Evolutionary conservation across 2,888 invertebrate genomes (phyloP).

Genomic region (Hermaeophaga mercurialis): DNA sequence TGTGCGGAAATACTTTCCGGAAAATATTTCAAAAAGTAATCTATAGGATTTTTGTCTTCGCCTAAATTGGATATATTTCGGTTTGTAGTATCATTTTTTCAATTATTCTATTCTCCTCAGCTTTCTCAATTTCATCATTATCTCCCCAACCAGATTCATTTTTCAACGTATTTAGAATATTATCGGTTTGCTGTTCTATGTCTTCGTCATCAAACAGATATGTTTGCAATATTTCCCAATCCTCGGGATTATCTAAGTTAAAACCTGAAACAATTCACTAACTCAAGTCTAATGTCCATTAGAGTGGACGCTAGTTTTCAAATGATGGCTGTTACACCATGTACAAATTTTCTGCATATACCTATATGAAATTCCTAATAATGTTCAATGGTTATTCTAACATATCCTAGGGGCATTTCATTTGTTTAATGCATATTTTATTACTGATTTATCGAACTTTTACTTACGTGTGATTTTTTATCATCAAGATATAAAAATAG

Average conservation of each 20-base stretch:
- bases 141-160: not conserved
- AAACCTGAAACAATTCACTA: not conserved
- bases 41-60: not conserved
- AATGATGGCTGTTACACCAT: not conserved
- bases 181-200: not conserved
- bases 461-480: no score
- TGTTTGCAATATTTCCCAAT: no score
- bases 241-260: no score
- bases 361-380: not conserved
- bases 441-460: no score
- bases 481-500: no score
- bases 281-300: not conserved
- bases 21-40: not conserved
- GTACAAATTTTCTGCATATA: not conserved
- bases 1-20: not conserved
- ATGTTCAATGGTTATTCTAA: not conserved
- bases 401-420: not conserved
- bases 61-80: no score
- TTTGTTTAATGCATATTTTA: not conserved
- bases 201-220: no score
- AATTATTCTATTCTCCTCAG: no score
- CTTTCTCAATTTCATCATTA: not conserved
- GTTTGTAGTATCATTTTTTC: no score
- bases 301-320: not conserved
- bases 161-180: not conserved